Base-by-base conservation (phyloP, 2,888 invertebrate species). In the Drosophila mimetica region DNA sequence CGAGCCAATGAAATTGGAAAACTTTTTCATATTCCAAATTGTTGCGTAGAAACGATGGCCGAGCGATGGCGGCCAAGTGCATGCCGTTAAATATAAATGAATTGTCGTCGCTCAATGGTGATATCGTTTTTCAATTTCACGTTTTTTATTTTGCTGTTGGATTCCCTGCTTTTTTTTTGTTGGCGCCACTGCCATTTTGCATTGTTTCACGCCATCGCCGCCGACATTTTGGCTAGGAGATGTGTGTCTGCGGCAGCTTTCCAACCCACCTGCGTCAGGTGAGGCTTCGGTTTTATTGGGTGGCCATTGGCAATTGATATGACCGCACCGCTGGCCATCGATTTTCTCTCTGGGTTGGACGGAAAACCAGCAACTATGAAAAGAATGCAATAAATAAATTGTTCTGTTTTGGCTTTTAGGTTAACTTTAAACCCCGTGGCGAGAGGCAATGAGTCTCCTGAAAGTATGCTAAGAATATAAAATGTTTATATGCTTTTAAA, bases 1-100 rank as follows among this genome's bases (percentile, higher is more conserved):
- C 51, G 30, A 46, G 82, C 84, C 84, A 81, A 84, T 77, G 73
- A 79, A 80, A 85, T 85, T 81, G 83, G 79, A 80, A 79, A 86
- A 86, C 65, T 54, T 70, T 72, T 73, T 73, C 63, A 71, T 71
- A 74, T 75, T 69, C 74, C 36, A 77, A 82, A 82, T 86, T 86
- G 85, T 83, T 86, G 85, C 77, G 76, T 85, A 85, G 86, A 86
- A 83, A 81, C 75, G 82, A 52, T 54, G 55, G 46, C 54, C 63
- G 2, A 53, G 36, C 64, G 48, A 42, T 71, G 52, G 50, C 65
- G 59, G 73, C 47, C 82, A 81, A 76, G 71, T 75, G 79, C 75
- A 75, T 67, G 79, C 48, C 58, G 48, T 79, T 74, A 73, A 84
- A 82, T 82, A 82, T 82, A 71, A 82, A 76, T 79, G 72, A 77